These are phyloP conservation scores for Drosophila sproati DNA, from an alignment of 1,140 invertebrate genomes.

Conservation along the genomic window DNA sequence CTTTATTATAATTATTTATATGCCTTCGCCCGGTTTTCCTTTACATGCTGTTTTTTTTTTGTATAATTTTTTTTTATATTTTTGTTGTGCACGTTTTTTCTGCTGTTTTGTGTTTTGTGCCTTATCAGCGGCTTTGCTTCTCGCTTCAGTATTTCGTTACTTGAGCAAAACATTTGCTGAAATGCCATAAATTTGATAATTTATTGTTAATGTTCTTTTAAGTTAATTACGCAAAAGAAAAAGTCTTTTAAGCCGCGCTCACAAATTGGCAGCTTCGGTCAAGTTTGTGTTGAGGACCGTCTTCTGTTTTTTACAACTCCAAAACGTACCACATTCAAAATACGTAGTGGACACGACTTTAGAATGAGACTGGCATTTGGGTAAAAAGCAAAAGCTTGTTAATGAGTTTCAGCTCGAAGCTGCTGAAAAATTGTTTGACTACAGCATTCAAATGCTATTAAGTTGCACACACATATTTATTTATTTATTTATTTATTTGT, in stretches of 20 bases:
- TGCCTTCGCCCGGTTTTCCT: conserved; percentile 23
- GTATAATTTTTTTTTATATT: no score
- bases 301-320: conserved; percentile 1
- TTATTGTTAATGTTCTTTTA: conserved; percentile 72
- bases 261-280: conserved; percentile 39
- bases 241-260: conserved; percentile 34
- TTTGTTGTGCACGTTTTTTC: neutral
- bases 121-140: conserved; percentile 60
- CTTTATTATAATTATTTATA: conserved; percentile 65
- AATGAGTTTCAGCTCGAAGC: conserved; percentile 7
- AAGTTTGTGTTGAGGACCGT: conserved; percentile 23
- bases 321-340: no score
- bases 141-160: conserved; percentile 25
- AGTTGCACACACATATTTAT: neutral
- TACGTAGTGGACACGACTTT: no score
- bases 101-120: conserved; percentile 27
- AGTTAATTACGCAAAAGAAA: conserved; percentile 68
- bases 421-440: conserved; percentile 5
- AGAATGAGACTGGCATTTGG: neutral
- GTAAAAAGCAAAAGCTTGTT: neutral
- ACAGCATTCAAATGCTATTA: neutral
- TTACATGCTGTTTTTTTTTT: conserved; percentile 17
- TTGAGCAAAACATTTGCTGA: conserved; percentile 48
- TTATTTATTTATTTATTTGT: neutral
- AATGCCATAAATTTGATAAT: conserved; percentile 71